These are phyloP conservation scores for Bursaphelenchus okinawaensis DNA, from an alignment of 2,888 invertebrate species.

Conservation along the genomic window DNA sequence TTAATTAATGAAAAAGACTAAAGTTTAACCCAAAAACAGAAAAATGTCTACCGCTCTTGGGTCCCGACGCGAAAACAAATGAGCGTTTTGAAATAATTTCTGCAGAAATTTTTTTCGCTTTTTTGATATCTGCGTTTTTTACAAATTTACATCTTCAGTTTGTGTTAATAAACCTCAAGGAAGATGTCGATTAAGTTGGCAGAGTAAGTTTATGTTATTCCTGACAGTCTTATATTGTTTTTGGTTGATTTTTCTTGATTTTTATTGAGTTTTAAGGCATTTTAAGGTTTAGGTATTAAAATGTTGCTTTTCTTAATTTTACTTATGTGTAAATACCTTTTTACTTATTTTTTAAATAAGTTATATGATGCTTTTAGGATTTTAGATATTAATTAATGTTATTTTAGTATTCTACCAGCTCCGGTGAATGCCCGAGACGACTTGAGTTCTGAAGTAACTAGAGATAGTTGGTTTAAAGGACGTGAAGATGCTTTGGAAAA, in stretches of 20 bases:
- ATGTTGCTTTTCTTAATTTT: too few relatives aligned
- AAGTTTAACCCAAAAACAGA: too few relatives aligned
- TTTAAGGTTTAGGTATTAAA: too few relatives aligned
- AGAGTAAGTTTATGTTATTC: constrained; percentile 31
- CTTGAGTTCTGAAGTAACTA: constrained; percentile 72
- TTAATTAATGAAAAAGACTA: too few relatives aligned
- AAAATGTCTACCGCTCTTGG: too few relatives aligned
- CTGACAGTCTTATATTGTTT: neutral
- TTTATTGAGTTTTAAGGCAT: too few relatives aligned
- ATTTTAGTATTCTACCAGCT: constrained; percentile 74
- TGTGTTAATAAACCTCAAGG: too few relatives aligned
- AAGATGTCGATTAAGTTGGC: constrained; percentile 31
- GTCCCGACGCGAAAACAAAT: neutral
- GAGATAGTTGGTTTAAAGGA: constrained; percentile 59
- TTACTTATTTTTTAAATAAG: too few relatives aligned
- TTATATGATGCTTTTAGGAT: too few relatives aligned
- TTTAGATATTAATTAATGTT: too few relatives aligned
- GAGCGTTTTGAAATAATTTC: neutral
- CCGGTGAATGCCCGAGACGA: constrained; percentile 83
- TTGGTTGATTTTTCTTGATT: too few relatives aligned
- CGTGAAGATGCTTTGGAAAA: constrained; percentile 21
- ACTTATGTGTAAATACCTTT: too few relatives aligned
- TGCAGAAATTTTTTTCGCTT: neutral
- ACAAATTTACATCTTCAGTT: neutral
- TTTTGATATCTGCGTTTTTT: neutral